A percentile compares a stretch with the other conserved stretches of the same genome.
Conservation (phyloP, 2,888 invertebrate species). For the Ptycholaimellus sp. region DNA sequence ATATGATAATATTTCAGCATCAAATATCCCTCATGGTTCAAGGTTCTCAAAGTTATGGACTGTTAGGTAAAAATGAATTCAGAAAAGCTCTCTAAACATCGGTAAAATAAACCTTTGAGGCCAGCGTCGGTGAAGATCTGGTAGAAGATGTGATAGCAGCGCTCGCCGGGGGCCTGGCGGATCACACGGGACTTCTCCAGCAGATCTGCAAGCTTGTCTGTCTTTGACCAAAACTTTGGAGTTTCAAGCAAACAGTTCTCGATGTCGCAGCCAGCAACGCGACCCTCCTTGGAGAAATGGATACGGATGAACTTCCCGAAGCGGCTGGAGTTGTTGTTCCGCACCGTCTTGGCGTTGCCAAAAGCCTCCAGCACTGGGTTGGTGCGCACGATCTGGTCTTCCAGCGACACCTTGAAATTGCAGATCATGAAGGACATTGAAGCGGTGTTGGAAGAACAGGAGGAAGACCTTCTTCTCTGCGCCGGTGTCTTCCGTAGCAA, state of each 20-base stretch:
- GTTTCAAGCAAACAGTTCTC: no score
- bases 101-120: no score
- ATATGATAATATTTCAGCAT: no score
- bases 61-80: no score
- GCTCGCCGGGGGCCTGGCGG: slow-evolving; percentile 86
- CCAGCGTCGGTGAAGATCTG: no score
- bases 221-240: no score
- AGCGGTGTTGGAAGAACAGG: no score
- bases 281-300: slow-evolving; percentile 94
- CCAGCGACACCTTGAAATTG: slow-evolving; percentile 76
- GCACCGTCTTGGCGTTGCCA: slow-evolving; percentile 97
- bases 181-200: slow-evolving; percentile 99
- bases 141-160: slow-evolving; percentile 99
- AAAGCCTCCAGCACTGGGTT: slow-evolving; percentile 97
- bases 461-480: slow-evolving; percentile 25
- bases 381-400: slow-evolving; percentile 98
- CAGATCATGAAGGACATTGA: no score
- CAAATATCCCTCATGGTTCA: no score
- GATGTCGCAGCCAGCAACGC: slow-evolving; percentile 99
- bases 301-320: slow-evolving; percentile 99
- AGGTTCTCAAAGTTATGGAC: no score
- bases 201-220: slow-evolving; percentile 69
- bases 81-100: no score
- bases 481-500: slow-evolving; percentile 1
- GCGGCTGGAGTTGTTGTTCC: slow-evolving; percentile 99